Percentiles rank a stretch among this genome's conserved stretches.
Evolutionary conservation across 1,140 invertebrate genomes (phyloP).

Genomic region (Amphibalanus amphitrite): DNA sequence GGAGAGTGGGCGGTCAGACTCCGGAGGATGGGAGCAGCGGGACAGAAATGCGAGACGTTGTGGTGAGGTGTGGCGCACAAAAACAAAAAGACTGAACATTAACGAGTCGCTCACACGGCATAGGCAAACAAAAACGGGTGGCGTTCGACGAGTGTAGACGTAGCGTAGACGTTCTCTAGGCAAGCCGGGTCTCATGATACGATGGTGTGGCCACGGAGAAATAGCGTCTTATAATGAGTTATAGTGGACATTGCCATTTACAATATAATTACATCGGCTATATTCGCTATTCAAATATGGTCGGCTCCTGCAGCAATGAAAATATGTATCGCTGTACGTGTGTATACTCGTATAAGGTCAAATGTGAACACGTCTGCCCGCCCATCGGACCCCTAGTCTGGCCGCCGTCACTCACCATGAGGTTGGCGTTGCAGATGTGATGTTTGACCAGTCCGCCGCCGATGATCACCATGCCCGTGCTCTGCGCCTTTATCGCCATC

Average conservation of each 20-base stretch:
- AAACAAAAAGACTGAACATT: too few relatives aligned
- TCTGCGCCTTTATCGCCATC: conserved; percentile 82
- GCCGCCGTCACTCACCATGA: conserved; percentile 49
- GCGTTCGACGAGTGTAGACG: background rate
- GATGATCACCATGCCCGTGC: conserved; percentile 92
- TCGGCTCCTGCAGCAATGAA: background rate
- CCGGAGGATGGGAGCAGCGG: too few relatives aligned
- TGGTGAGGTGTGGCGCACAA: too few relatives aligned
- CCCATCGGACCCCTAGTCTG: background rate
- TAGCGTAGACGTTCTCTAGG: too few relatives aligned
- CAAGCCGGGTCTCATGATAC: too few relatives aligned
- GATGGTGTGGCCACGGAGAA: too few relatives aligned
- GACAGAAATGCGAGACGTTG: too few relatives aligned
- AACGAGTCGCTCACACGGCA: too few relatives aligned
- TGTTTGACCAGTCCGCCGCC: conserved; percentile 97
- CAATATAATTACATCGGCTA: too few relatives aligned
- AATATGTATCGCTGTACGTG: too few relatives aligned
- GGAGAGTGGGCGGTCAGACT: conserved; percentile 8
- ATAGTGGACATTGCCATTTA: too few relatives aligned
- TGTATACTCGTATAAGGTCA: conserved; percentile 3
- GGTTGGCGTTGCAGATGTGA: conserved; percentile 95
- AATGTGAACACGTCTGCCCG: background rate
- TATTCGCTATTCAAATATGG: background rate
- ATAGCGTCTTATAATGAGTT: too few relatives aligned
- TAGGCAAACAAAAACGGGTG: background rate